These are phyloP conservation scores for Amphipyra tragopoginis DNA, from an alignment of 2,888 invertebrate genomes.

Conservation along the genomic window DNA sequence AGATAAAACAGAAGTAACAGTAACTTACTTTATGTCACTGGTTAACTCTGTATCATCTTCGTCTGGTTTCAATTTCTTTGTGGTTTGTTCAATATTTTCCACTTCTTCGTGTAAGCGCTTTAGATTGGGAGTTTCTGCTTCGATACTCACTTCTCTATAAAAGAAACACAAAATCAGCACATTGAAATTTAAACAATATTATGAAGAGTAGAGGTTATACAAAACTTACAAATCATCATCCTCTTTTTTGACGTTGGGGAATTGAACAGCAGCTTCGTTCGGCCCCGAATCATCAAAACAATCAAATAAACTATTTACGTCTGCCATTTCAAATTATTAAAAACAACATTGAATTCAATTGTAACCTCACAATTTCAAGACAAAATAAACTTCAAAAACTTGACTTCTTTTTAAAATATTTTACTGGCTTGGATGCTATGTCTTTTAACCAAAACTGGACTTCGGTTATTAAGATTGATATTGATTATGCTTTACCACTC, in stretches of 20 bases:
- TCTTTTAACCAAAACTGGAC: too few relatives aligned
- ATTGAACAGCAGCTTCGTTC: conserved; percentile 71
- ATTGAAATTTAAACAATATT: conserved; percentile 2
- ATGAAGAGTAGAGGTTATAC: conserved; percentile 66
- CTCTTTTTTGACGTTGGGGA: conserved; percentile 70
- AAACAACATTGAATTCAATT: neutral
- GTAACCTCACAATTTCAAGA: conserved; percentile 12
- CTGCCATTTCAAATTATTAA: conserved; percentile 69
- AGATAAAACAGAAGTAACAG: neutral
- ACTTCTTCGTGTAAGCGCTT: conserved; percentile 81
- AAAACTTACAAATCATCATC: conserved; percentile 70
- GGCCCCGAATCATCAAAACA: conserved; percentile 79
- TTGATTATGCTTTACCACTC: too few relatives aligned
- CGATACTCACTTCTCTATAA: conserved; percentile 58
- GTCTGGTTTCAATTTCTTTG: conserved; percentile 74
- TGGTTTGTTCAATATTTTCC: conserved; percentile 73
- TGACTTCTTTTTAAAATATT: too few relatives aligned
- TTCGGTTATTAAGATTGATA: too few relatives aligned
- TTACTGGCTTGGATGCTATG: too few relatives aligned
- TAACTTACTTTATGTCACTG: conserved; percentile 81
- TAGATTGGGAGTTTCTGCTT: conserved; percentile 57
- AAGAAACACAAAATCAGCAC: conserved; percentile 4
- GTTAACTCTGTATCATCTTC: conserved; percentile 77
- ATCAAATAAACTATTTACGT: conserved; percentile 80
- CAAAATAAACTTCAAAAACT: too few relatives aligned